Evolutionary conservation across 2,888 invertebrate species (phyloP).

Genomic region (Cephalotes varians): DNA sequence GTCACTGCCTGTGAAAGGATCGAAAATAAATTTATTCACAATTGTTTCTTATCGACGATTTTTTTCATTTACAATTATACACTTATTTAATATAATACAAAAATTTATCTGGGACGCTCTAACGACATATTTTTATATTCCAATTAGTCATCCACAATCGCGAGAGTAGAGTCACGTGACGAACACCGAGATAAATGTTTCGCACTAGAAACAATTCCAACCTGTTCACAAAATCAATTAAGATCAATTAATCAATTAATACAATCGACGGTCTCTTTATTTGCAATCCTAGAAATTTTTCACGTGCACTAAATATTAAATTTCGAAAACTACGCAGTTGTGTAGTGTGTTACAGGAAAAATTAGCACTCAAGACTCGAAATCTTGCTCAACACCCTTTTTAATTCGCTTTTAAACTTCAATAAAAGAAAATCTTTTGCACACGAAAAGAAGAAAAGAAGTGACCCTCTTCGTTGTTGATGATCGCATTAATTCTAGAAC

Average conservation of each 20-base stretch:
- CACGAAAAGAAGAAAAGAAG: neutral
- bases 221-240: neutral
- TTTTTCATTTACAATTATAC: neutral
- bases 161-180: neutral
- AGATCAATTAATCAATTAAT: neutral
- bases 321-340: neutral
- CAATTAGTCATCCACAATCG: neutral
- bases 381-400: neutral
- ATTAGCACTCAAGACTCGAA: neutral
- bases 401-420: neutral
- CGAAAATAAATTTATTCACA: neutral
- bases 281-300: no score
- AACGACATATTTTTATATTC: neutral
- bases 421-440: neutral
- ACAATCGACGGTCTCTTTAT: neutral
- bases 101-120: neutral
- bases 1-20: neutral
- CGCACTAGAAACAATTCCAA: neutral
- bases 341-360: neutral
- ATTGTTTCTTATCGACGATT: neutral
- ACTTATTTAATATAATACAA: neutral
- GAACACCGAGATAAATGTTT: neutral
- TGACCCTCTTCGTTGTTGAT: neutral
- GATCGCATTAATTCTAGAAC: slow-evolving; percentile 5
- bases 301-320: neutral